Conservation (phyloP, 2,113 vertebrate species). For the Pristiophorus japonicus region DNA sequence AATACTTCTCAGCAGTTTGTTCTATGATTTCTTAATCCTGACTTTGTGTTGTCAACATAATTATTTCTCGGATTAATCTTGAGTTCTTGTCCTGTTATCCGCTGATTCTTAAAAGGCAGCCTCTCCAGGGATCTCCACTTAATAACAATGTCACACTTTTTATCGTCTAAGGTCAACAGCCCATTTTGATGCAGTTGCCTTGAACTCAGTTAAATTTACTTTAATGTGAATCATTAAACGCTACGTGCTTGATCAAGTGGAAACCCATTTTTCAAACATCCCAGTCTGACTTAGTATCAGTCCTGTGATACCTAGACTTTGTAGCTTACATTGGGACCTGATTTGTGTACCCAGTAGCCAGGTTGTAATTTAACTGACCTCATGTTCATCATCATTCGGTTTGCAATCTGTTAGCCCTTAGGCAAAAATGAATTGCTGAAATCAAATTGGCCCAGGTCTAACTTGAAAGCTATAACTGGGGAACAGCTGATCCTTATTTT, state of each 20-base stretch:
- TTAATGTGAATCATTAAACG: conserved; percentile 14
- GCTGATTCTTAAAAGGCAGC: conserved; percentile 9
- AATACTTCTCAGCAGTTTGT: neutral
- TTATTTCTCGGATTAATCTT: conserved; percentile 25
- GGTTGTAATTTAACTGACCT: neutral
- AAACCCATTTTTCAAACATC: neutral
- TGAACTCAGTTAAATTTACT: conserved; percentile 27
- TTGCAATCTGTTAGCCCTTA: neutral
- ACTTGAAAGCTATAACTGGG: neutral
- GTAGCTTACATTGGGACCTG: neutral
- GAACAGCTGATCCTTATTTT: neutral
- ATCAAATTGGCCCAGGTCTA: neutral
- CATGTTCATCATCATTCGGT: neutral
- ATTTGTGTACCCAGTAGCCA: no score
- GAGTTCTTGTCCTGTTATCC: conserved; percentile 3
- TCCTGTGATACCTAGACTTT: neutral
- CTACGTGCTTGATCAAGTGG: neutral
- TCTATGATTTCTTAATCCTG: conserved; percentile 34
- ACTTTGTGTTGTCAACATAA: conserved; percentile 28
- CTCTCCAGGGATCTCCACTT: neutral
- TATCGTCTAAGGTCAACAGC: conserved; percentile 15
- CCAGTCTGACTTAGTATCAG: neutral
- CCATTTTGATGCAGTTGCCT: neutral
- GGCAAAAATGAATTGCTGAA: neutral
- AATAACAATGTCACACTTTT: neutral